Base-by-base conservation (phyloP, 2,888 invertebrate genomes). In the Temnothorax rugatulus region DNA sequence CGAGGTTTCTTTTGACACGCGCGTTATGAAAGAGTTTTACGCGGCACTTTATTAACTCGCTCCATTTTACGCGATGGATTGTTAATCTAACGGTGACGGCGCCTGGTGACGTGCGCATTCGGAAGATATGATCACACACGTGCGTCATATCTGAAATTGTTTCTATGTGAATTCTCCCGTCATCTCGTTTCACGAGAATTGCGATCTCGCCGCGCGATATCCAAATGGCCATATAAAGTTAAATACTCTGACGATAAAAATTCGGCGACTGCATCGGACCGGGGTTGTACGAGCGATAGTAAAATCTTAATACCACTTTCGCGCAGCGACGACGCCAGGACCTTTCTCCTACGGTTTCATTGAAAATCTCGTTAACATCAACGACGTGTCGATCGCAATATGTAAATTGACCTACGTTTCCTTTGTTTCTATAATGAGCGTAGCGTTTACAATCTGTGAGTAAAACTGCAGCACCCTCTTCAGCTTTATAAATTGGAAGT, bases 31-130 rank as follows among this genome's bases (percentile, higher is more conserved):
- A 44, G 34, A 59, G 59, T 83, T 79, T 77, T 74, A 83, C 54
- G 83, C 47, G 83, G 79, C 77, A 79, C 50, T 85, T 85, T 85
- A 79, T 85, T 79, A 85, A 74, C 77, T 79, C 61, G 54, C 41
- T 82, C 34, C 34, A 74, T 83, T 83, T 79, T 68, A 83, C 64
- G 77, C 34, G 66, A 41, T 50, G 77, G 83, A 73, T 63, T 57
- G 66, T 75, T 83, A 79, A 85, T 83, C 64, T 59, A 50, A 68
- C 69, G 44, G 18, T 50, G 29, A 25, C n/a, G 59, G 52, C 61
- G 71, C 41, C 54, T 18, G 52, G 34, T 50, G 81, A 64, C 52
- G 52, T 61, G 52, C 41, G 34, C 29, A 41, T 57, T 79, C 44
- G 44, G 18, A 21, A 71, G 34, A 71, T 44, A 79, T 57, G 44